Evolutionary conservation across 2,888 invertebrate genomes (phyloP).

Genomic region (Oxyteleia sp.): DNA sequence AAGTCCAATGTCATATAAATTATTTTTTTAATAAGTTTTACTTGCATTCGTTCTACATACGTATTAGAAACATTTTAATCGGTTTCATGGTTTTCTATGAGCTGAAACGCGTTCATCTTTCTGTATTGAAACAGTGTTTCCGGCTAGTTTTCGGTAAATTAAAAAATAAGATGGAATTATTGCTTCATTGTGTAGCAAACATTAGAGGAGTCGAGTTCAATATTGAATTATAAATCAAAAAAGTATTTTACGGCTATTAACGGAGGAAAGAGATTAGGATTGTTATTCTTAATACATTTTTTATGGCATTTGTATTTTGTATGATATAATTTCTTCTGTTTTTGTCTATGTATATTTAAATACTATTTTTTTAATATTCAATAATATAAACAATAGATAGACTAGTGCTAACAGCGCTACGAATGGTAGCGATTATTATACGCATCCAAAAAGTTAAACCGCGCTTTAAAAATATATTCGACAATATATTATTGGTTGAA

Average conservation of each 20-base stretch:
- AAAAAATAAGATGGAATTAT: constrained; percentile 60
- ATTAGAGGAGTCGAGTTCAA: constrained; percentile 39
- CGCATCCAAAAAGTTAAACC: too few species aligned
- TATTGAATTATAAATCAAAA: constrained; percentile 68
- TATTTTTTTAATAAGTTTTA: constrained; percentile 60
- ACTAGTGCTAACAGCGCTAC: too few species aligned
- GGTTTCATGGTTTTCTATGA: constrained; percentile 50
- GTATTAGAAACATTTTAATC: constrained; percentile 42
- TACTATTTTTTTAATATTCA: too few species aligned
- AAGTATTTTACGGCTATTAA: constrained; percentile 63
- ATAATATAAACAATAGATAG: too few species aligned
- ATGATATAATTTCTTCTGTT: too few species aligned
- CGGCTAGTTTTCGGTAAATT: constrained; percentile 21
- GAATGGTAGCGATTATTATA: too few species aligned
- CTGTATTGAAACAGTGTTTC: constrained; percentile 28
- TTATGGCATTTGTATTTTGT: too few species aligned
- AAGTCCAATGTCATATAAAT: constrained; percentile 48
- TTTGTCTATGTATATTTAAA: too few species aligned
- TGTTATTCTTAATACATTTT: not conserved
- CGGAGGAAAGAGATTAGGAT: not conserved
- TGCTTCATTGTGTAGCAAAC: constrained; percentile 59
- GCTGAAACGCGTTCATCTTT: constrained; percentile 48
- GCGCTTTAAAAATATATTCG: too few species aligned
- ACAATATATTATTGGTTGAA: too few species aligned
- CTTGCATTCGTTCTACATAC: constrained; percentile 15